These are phyloP conservation scores for Petrophora chlorosata DNA, from an alignment of 2,888 invertebrate species.

Conservation along the genomic window DNA sequence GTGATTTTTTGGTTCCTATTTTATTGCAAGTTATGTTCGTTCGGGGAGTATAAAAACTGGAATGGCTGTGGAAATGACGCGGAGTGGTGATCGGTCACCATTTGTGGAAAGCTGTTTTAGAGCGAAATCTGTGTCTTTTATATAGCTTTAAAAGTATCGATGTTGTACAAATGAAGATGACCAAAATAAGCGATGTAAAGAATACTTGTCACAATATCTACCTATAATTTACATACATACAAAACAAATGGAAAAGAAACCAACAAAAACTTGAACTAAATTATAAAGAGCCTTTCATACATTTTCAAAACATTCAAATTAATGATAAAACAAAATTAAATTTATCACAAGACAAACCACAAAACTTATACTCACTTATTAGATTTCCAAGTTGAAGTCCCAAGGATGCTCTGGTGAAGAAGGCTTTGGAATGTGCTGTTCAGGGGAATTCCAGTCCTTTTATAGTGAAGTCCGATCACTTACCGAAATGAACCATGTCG, in stretches of 20 bases:
- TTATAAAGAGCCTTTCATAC: constrained; percentile 2
- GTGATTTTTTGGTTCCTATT: too few relatives aligned
- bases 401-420: constrained; percentile 34
- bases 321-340: constrained; percentile 8
- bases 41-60: too few relatives aligned
- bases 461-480: constrained; percentile 55
- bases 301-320: constrained; percentile 11
- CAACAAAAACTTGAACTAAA: not conserved
- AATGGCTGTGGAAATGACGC: too few relatives aligned
- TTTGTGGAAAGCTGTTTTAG: too few relatives aligned
- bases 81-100: too few relatives aligned
- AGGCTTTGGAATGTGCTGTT: constrained; percentile 50
- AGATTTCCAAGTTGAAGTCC: constrained; percentile 36
- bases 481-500: constrained; percentile 57
- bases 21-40: too few relatives aligned
- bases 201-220: too few relatives aligned
- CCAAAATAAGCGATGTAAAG: too few relatives aligned
- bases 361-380: constrained; percentile 44
- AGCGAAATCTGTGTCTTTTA: too few relatives aligned
- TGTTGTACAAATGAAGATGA: too few relatives aligned
- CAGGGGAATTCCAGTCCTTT: constrained; percentile 42
- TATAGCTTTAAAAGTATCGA: too few relatives aligned
- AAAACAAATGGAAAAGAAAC: not conserved
- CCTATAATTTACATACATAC: too few relatives aligned
- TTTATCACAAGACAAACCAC: constrained; percentile 17